Evolutionary conservation across 2,113 vertebrate genomes (phyloP).

Genomic region (Antechinus flavipes): DNA sequence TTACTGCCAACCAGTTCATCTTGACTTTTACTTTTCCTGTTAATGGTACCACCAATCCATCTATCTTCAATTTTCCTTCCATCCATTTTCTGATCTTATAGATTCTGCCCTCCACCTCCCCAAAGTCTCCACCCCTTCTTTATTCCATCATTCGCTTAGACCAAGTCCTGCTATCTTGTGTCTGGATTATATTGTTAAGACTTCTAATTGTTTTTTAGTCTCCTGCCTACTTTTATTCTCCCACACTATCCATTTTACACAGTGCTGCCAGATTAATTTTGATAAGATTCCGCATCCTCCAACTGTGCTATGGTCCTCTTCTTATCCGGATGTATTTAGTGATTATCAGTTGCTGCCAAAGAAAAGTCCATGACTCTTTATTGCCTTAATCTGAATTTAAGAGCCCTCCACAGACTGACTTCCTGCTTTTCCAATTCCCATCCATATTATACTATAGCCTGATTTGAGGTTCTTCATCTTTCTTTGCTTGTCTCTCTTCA

Average conservation of each 20-base stretch:
- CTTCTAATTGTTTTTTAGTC: neutral
- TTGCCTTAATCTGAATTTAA: neutral
- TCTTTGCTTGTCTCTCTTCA: neutral
- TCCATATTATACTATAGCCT: neutral
- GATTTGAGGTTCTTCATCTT: neutral
- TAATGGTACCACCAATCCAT: neutral
- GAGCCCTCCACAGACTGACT: neutral
- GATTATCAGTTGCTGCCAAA: neutral
- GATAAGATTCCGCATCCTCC: neutral
- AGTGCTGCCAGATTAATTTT: neutral
- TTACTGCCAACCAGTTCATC: neutral
- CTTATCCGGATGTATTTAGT: neutral
- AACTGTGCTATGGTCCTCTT: neutral
- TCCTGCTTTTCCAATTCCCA: neutral
- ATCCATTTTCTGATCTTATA: neutral
- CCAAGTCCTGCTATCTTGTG: neutral
- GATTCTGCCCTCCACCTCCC: neutral
- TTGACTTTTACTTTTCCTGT: neutral
- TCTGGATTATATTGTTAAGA: neutral
- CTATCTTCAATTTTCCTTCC: neutral
- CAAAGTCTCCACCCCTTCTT: no score
- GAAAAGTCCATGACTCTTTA: neutral
- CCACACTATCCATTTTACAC: neutral
- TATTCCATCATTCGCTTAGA: no score
- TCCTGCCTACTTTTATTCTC: neutral